Base-by-base conservation (phyloP, 2,113 vertebrate species). In the Ceuthmochares aereus region DNA sequence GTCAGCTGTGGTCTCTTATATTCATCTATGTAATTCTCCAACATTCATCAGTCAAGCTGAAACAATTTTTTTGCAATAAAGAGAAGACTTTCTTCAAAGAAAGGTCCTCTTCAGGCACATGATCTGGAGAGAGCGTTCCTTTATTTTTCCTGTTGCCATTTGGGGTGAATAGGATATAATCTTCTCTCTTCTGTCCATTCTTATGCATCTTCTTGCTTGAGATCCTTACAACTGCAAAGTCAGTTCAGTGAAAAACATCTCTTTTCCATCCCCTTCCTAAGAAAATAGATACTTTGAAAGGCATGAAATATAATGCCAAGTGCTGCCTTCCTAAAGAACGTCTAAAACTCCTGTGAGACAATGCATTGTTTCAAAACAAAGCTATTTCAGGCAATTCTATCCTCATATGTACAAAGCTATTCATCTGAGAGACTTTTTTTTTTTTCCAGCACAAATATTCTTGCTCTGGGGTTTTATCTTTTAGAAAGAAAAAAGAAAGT, bases 321-420 rank as follows among this genome's bases (percentile, higher is more conserved):
- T 26, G 14, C 91, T 90, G 93, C 75, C 69, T 95, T 92, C 76
- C 20, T 86, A 80, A 95, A 80, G 88, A 95, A 70, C 88, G 87
- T 90, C 86, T 94, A 32, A 89, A 73, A 91, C 92, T 94, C 89
- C 79, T 84, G 63, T 0, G 76, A 95, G 92, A 97, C 72, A 88
- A 76, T 69, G 79, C 56, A 91, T 85, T 84, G 58, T 87, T 96
- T 83, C 74, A 93, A 96, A 97, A 92, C 90, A 94, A 96, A 95
- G 93, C 86, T 94, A 90, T 96, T 93, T 89, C 90, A 95, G 87
- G 86, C 87, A 96, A 87, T 93, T 95, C 87, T 96, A 52, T 63
- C 92, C 72, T 94, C 10, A 16, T 62, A 73, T 76, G 72, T 76
- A 54, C 67, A 73, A 89, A 92, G 74, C 77, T 58, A 66, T 81